Conservation (phyloP, 1,140 invertebrate species). For the Sitodiplosis mosellana region DNA sequence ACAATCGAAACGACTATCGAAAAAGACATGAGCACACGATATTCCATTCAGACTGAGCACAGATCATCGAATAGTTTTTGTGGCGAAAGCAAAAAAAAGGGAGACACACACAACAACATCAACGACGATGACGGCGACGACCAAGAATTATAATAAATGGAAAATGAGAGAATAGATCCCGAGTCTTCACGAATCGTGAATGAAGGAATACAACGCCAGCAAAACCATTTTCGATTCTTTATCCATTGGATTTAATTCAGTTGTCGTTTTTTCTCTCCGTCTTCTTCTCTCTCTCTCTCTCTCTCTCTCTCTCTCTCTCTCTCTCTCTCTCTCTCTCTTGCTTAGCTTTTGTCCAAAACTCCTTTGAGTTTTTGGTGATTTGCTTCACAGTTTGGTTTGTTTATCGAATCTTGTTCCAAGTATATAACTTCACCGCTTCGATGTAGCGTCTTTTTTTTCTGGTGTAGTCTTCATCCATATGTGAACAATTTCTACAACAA, state of each 20-base stretch:
- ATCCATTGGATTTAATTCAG: neutral
- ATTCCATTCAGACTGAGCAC: neutral
- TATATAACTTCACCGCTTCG: neutral
- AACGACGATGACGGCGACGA: no score
- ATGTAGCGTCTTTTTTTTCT: no score
- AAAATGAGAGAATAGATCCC: no score
- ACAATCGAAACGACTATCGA: neutral
- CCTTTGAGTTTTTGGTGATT: neutral
- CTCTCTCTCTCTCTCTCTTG: no score
- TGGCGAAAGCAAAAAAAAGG: neutral
- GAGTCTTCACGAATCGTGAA: no score
- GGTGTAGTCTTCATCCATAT: neutral
- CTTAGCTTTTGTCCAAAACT: no score
- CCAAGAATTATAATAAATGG: no score
- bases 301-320: no score
- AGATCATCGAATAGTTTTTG: neutral
- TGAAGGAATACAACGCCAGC: no score
- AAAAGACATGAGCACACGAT: neutral
- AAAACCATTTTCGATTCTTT: neutral
- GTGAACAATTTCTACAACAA: neutral
- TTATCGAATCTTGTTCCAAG: neutral
- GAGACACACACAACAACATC: neutral
- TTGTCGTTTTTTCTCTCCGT: no score
- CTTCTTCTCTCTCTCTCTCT: no score
- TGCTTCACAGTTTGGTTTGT: neutral